Evolutionary conservation across 1,140 invertebrate genomes (phyloP).

Genomic region (Papilio machaon): DNA sequence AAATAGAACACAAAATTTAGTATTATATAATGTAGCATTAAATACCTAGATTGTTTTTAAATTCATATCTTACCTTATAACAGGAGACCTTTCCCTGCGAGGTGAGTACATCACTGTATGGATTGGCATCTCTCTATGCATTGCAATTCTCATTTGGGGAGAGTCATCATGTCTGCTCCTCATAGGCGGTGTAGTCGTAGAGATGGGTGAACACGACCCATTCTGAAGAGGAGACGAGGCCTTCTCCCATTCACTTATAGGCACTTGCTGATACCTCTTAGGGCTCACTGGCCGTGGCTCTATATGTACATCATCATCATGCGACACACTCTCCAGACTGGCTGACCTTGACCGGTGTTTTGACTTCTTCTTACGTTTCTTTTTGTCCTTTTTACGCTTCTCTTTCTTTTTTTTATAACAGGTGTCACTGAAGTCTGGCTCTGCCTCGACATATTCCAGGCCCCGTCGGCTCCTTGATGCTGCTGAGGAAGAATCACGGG

Average conservation of each 20-base stretch:
- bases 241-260: constrained; percentile 79
- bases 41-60: background rate
- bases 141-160: constrained; percentile 60
- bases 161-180: constrained; percentile 61
- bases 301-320: constrained; percentile 80
- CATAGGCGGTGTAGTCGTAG: constrained; percentile 83
- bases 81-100: constrained; percentile 64
- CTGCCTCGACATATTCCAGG: constrained; percentile 67
- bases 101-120: constrained; percentile 61
- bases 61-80: constrained; percentile 60
- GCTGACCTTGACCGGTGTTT: constrained; percentile 86
- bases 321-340: constrained; percentile 84
- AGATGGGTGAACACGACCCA: constrained; percentile 83
- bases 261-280: constrained; percentile 70
- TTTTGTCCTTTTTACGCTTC: constrained; percentile 86
- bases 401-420: constrained; percentile 76
- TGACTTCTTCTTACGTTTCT: constrained; percentile 86
- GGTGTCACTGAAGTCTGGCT: constrained; percentile 64
- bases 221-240: constrained; percentile 75
- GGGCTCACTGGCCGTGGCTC: constrained; percentile 58
- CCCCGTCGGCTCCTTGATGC: constrained; percentile 83
- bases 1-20: background rate
- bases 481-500: constrained; percentile 82
- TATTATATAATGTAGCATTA: background rate
- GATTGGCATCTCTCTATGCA: constrained; percentile 58